Base-by-base conservation (phyloP, 1,140 invertebrate species). In the Aleiodes sp. region DNA sequence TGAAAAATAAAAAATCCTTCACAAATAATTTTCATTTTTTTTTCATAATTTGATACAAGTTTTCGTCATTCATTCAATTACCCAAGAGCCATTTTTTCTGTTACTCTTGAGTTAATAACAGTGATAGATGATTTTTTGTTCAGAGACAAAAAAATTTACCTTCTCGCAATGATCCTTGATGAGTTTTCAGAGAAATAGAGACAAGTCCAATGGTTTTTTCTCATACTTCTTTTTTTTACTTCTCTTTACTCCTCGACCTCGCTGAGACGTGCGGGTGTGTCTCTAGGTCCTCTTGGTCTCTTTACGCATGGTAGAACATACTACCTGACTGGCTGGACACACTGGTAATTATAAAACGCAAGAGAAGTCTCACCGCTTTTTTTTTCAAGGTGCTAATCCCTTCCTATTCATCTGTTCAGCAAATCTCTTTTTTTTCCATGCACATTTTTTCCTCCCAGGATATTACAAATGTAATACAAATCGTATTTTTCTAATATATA, bases 291-390 rank as follows among this genome's bases (percentile, higher is more conserved):
- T 72, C 62, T 57, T 35, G 59, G 39, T 39, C 26, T 76, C 73
- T 82, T 82, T 76, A 82, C 76, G 80, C 80, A 80, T 70, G 77
- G 72, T 56, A 74, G 74, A 76, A 68, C 79, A 76, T 76, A 66
- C 76, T 73, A 66, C 73, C 71, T 68, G 60, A 26, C 33, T 43
- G 56, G 57, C 65, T 70, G 43, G 31, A 35, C 65, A 62, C 52
- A 6, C 41, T 35, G 64, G 43, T 72, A 66, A 70, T 73, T 62
- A 62, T 59, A 66, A 52, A 52, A 43, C 39, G 39, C 39, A 43
- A 52, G 46, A 52, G 21, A 52, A 52, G 46, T 52, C 46, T 52
- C 46, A 52, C 21, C 26, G 46, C 26, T 52, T 8, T 52, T 52
- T 16, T 26, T 66, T 63, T 77, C 76, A 77, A 77, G 76, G 76